Base-by-base conservation (phyloP, 2,888 invertebrate species). In the Apoda limacodes region DNA sequence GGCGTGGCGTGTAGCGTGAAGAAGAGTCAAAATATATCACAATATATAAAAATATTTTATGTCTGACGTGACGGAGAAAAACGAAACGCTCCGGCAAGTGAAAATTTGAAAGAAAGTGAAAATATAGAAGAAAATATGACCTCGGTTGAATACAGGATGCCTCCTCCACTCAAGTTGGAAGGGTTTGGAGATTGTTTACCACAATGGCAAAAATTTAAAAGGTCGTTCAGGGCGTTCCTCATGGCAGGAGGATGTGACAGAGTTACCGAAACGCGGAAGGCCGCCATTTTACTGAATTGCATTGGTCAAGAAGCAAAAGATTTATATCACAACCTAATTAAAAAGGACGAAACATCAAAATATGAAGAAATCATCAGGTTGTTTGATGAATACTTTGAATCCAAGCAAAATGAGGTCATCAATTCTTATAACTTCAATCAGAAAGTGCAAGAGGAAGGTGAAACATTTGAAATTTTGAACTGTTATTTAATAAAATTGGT, bases 91-190 rank as follows among this genome's bases (percentile, higher is more conserved):
- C 9, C 9, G 22, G 11, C 22, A 22, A 9, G 22, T 4, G 22
- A 11, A 19, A 11, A 10, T 11, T 5, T 9, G 4, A 13, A 43
- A 10, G 28, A 32, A 7, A 22, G 17, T 28, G 21, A 30, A 25
- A 30, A 28, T 7, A 24, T 22, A 30, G 10, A 19, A 9, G 22
- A 24, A 20, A 15, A 22, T 7, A 5, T 22, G 9, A n/a, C n/a
- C n/a, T n/a, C n/a, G n/a, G n/a, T n/a, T n/a, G n/a, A n/a, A n/a
- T n/a, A n/a, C n/a, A n/a, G 22, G 4, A 23, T 23, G 23, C 23
- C 23, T 3, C 5, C 23, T 13, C 23, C 23, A 6, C 9, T 23
- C 3, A 11, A 23, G 13, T 9, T 23, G 3, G 9, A 23, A 12
- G 7, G 6, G 5, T 12, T 4, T 4, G 11, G 5, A 7, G 23